Conservation (phyloP, 2,113 vertebrate species). For the Erythrolamprus reginae region DNA sequence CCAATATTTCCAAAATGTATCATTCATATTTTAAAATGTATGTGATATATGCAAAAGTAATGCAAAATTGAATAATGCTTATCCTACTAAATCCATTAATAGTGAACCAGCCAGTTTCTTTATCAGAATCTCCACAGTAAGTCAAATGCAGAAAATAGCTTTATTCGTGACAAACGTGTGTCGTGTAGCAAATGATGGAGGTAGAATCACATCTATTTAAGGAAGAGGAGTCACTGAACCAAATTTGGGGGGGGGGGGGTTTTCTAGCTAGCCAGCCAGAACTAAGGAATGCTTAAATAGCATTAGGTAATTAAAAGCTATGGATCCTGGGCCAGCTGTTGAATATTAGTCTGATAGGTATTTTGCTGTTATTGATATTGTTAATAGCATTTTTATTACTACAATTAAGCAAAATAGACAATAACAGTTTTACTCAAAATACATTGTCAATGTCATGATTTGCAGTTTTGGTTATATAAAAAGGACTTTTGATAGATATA, state of each 20-base stretch:
- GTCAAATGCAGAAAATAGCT: background rate
- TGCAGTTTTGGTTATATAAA: background rate
- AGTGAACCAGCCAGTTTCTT: background rate
- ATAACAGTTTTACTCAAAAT: background rate
- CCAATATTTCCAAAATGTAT: background rate
- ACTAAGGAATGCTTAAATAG: background rate
- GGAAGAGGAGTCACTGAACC: background rate
- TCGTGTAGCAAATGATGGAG: background rate
- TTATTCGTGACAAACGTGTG: background rate
- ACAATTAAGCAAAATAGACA: conserved; percentile 10
- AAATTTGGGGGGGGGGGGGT: background rate
- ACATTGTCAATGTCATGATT: conserved; percentile 5
- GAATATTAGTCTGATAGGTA: background rate
- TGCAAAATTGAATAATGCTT: background rate
- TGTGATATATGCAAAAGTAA: background rate
- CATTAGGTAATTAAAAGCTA: background rate
- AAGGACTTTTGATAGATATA: background rate
- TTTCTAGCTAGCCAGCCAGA: background rate
- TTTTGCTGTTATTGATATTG: background rate
- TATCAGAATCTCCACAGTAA: background rate
- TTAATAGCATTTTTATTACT: background rate
- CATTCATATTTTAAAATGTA: background rate
- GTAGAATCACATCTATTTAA: background rate
- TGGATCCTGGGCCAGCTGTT: background rate
- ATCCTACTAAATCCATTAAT: background rate